These are phyloP conservation scores for Noctua janthe DNA, from an alignment of 2,888 invertebrate genomes.

Conservation along the genomic window DNA sequence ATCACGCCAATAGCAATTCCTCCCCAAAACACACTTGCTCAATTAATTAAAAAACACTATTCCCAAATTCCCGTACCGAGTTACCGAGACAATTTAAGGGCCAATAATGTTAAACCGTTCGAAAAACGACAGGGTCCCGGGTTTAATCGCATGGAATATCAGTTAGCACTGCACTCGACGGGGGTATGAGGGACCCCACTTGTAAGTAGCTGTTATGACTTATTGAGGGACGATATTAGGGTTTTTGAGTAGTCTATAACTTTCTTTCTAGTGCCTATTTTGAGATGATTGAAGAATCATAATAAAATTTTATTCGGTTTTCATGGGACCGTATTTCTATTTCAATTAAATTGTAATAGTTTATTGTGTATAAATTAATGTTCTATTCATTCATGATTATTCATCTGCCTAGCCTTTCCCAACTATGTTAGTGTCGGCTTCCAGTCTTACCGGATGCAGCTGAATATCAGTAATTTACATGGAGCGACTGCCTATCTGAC, in stretches of 20 bases:
- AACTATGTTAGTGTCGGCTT: too few relatives aligned
- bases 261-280: slow-evolving; percentile 32
- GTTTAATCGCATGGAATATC: slow-evolving; percentile 70
- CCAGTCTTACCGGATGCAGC: too few relatives aligned
- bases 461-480: too few relatives aligned
- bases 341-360: not conserved
- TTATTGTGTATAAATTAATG: too few relatives aligned
- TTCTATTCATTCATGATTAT: too few relatives aligned
- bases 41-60: slow-evolving; percentile 38
- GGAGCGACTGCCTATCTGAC: too few relatives aligned
- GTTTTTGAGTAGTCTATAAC: slow-evolving; percentile 32
- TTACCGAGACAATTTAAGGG: slow-evolving; percentile 63
- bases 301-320: slow-evolving; percentile 12
- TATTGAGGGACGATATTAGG: slow-evolving; percentile 35
- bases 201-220: slow-evolving; percentile 29
- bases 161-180: slow-evolving; percentile 57
- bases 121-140: slow-evolving; percentile 66
- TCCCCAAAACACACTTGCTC: not conserved
- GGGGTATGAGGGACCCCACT: slow-evolving; percentile 43
- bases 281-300: slow-evolving; percentile 43
- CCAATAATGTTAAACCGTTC: slow-evolving; percentile 71
- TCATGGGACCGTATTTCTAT: not conserved
- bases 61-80: slow-evolving; percentile 28
- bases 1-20: not conserved
- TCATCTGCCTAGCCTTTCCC: too few relatives aligned